phyloP scores from a whole-genome alignment of 2,113 vertebrate species.

The Bos indicus region DNA sequence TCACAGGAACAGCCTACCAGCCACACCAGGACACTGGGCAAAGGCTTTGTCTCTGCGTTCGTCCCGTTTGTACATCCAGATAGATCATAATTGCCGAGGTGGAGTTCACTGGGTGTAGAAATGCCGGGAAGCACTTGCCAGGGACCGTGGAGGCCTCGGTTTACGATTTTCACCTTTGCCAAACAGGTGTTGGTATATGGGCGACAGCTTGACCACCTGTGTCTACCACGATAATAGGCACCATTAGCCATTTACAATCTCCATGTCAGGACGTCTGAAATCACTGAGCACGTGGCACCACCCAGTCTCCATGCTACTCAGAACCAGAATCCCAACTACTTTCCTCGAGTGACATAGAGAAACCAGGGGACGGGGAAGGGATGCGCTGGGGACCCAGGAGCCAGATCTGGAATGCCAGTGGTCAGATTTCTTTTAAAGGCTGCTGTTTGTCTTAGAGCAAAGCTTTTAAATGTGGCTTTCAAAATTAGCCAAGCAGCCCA shows the following conservation, averaged over 20 bases:
- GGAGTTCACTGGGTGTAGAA: not conserved
- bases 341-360: not conserved
- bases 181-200: not conserved
- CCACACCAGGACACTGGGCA: not conserved
- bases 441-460: not conserved
- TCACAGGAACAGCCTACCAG: not conserved
- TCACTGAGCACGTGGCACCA: not conserved
- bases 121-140: not conserved
- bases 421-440: not conserved
- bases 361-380: fast-evolving
- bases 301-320: not conserved
- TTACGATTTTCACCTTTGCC: not conserved
- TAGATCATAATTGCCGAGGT: not conserved
- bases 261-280: fast-evolving
- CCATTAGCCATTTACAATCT: not conserved
- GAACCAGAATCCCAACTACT: not conserved
- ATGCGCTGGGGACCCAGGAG: not conserved
- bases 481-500: not conserved
- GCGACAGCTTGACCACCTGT: not conserved
- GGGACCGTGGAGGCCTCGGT: not conserved
- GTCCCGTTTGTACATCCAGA: not conserved
- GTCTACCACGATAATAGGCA: not conserved
- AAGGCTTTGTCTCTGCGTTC: not conserved
- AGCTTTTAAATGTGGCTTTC: not conserved
- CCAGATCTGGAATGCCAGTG: no score